Evolutionary conservation across 92 coral and sea anemone species (phyloP).

Genomic region (Umimayanthus kanabou): DNA sequence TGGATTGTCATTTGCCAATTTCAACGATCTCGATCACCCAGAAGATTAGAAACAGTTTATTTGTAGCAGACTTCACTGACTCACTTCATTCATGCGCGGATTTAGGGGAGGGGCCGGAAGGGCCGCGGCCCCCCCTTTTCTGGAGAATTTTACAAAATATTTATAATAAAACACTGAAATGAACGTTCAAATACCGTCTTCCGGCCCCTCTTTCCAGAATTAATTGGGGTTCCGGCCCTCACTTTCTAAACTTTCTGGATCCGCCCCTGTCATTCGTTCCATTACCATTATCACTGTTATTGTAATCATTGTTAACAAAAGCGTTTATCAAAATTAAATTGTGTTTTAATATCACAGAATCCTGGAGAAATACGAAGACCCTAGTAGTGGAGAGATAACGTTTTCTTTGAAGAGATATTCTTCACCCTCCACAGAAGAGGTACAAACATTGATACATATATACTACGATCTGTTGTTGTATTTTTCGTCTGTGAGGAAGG

Average conservation of each 20-base stretch:
- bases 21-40: neutral
- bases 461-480: neutral
- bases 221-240: too few relatives aligned
- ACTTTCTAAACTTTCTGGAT: too few relatives aligned
- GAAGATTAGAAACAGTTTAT: neutral
- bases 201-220: too few relatives aligned
- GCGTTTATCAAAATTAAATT: neutral
- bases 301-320: neutral
- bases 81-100: too few relatives aligned
- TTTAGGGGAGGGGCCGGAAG: too few relatives aligned
- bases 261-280: too few relatives aligned
- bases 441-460: neutral
- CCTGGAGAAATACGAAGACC: conserved; percentile 70
- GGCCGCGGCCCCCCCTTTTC: too few relatives aligned
- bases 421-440: conserved; percentile 69
- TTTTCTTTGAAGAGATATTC: conserved; percentile 64
- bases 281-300: neutral
- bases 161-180: too few relatives aligned
- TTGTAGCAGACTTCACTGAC: neutral
- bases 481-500: neutral
- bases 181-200: too few relatives aligned
- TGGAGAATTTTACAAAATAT: too few relatives aligned
- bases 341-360: conserved; percentile 45
- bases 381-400: conserved; percentile 65
- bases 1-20: too few relatives aligned